Percentiles rank a stretch among this genome's conserved stretches.
phyloP scores from a whole-genome alignment of 2,888 invertebrate genomes.

The Ormyrus nitidulus region DNA sequence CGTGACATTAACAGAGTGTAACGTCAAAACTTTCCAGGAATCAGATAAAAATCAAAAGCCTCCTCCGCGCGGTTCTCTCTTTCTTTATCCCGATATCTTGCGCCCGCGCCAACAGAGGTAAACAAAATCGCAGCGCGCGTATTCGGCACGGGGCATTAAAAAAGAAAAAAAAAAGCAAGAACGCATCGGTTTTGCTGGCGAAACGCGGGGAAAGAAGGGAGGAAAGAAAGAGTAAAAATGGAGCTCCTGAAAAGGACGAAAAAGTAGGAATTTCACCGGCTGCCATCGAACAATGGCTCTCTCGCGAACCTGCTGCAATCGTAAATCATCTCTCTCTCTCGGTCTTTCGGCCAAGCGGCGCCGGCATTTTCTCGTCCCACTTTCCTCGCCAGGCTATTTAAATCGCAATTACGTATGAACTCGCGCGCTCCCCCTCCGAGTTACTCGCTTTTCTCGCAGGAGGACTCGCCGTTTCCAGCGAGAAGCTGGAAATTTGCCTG shows the following conservation, averaged over 20 bases:
- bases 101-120: background rate
- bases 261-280: constrained; percentile 48
- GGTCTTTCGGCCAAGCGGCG: constrained; percentile 27
- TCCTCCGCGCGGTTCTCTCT: background rate
- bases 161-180: background rate
- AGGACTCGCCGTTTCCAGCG: no score
- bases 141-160: background rate
- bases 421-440: background rate
- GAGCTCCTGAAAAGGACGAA: constrained; percentile 37
- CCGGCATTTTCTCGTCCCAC: constrained; percentile 58
- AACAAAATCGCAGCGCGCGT: constrained; percentile 1
- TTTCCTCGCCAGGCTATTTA: constrained; percentile 57
- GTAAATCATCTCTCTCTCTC: constrained; percentile 58
- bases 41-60: constrained; percentile 45
- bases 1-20: constrained; percentile 56
- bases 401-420: constrained; percentile 53
- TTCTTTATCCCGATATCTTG: background rate
- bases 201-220: constrained; percentile 5
- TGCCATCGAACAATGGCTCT: constrained; percentile 44
- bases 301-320: constrained; percentile 35
- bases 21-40: constrained; percentile 53
- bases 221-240: constrained; percentile 38
- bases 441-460: no score
- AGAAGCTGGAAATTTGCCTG: background rate
- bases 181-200: background rate